Conservation (phyloP, 2,113 vertebrate genomes). For the Paracanthobrama guichenoti region DNA sequence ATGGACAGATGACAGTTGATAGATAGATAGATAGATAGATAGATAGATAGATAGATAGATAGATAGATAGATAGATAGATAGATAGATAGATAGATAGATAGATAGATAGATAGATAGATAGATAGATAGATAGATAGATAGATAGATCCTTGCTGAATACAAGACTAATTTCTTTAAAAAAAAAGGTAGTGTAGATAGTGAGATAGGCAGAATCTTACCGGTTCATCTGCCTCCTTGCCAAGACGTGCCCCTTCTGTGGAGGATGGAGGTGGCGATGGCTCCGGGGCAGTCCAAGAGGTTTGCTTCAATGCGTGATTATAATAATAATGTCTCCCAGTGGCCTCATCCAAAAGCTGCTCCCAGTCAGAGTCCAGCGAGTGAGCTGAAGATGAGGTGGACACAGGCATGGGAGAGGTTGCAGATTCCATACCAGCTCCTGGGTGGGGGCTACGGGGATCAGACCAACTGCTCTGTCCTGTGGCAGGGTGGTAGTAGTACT, state of each 20-base stretch:
- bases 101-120: background rate
- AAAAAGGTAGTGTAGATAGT: too few species aligned
- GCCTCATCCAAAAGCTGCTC: conserved; percentile 78
- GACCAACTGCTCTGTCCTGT: conserved; percentile 85
- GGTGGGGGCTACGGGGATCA: conserved; percentile 64
- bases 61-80: background rate
- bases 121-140: background rate
- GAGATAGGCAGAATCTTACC: conserved; percentile 53
- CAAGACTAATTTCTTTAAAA: too few species aligned
- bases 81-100: background rate
- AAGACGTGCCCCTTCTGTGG: background rate
- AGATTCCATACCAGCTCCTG: conserved; percentile 42
- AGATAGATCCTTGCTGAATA: too few species aligned
- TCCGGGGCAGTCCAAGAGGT: conserved; percentile 78
- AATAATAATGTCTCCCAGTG: conserved; percentile 81
- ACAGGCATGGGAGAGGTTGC: conserved; percentile 41
- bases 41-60: background rate
- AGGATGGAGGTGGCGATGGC: background rate
- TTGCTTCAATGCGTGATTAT: conserved; percentile 78
- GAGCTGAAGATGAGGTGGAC: conserved; percentile 18
- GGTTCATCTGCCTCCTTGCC: conserved; percentile 35
- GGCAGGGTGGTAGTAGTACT: conserved; percentile 80
- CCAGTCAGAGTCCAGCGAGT: conserved; percentile 71
- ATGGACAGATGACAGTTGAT: background rate
- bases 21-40: background rate